Conservation (phyloP, 1,140 invertebrate genomes). For the Pachypeltis micranthus region DNA sequence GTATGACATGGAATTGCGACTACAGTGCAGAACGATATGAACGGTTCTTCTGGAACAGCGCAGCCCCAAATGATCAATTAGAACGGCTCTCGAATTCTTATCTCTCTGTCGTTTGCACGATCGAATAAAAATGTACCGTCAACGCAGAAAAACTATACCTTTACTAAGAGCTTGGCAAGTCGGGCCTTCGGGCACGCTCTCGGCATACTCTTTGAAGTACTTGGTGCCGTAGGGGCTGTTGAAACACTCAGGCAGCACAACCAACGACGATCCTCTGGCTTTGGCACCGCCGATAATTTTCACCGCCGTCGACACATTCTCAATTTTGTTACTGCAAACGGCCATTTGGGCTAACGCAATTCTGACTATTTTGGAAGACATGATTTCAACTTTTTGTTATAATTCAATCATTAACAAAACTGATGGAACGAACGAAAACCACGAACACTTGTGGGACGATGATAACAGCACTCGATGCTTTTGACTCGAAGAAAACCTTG, state of each 20-base stretch:
- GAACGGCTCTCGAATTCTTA: no score
- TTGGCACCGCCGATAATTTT: conserved; percentile 62
- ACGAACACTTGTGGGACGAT: no score
- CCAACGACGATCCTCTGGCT: conserved; percentile 57
- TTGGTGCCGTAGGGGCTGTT: conserved; percentile 87
- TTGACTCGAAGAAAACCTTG: no score
- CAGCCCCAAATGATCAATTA: no score
- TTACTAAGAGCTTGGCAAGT: conserved; percentile 56
- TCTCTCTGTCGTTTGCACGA: no score
- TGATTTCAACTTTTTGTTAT: conserved; percentile 5
- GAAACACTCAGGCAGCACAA: conserved; percentile 84
- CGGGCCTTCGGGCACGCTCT: conserved; percentile 62
- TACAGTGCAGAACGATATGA: no score
- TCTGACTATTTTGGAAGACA: conserved; percentile 34
- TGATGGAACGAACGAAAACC: no score
- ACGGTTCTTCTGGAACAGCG: no score
- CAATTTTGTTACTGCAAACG: conserved; percentile 58
- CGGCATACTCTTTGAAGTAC: conserved; percentile 77
- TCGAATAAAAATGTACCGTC: no score
- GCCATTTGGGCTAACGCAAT: conserved; percentile 68
- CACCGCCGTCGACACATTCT: conserved; percentile 61
- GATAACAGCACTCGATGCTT: no score
- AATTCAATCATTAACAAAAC: no score
- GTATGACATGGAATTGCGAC: no score
- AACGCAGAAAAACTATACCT: background rate